Base-by-base conservation (phyloP, 1,140 invertebrate genomes). In the Liolophura sinensis region DNA sequence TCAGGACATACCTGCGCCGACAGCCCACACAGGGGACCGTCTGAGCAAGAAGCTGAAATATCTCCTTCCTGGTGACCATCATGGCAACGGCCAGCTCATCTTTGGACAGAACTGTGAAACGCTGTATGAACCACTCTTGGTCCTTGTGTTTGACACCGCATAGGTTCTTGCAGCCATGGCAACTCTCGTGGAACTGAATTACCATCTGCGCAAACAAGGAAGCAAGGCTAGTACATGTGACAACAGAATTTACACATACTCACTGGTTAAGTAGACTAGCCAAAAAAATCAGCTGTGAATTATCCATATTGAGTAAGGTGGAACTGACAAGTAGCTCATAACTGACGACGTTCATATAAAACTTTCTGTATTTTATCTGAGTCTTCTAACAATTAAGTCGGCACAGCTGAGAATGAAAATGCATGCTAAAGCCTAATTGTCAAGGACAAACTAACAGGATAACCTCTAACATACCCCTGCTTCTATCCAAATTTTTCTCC, bases 11-110 rank as follows among this genome's bases (percentile, higher is more conserved):
- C 93, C 92, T 95, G 88, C 92, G 89, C 72, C 93, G 87, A 84
- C 94, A 96, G 57, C 94, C 94, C 79, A 96, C 92, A 88, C 94
- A 96, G 61, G 93, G 93, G 76, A 96, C 93, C 78, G 90, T 91
- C 85, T 95, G 92, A 84, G 92, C 90, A 60, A 96, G 86, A 77
- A 95, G 90, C 72, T 89, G 89, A 74, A 93, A 87, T 64, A 96
- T 89, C 84, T 94, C 91, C 73, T 90, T 89, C 75, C 89, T 90
- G n/a, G 90, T 90, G 50, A 95, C 93, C 87, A 92, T 88, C 71
- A 96, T 89, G 18, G 93, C 92, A 68, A 88, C 85, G 74, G 90
- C 90, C 20, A 94, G 82, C 86, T 96, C 93, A 64, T 90, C 88
- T 72, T 89, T 88, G 49, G 89, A 89, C n/a, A 96, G 86, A 64